Base-by-base conservation (phyloP, 2,888 invertebrate species). In the Tigriopus californicus region DNA sequence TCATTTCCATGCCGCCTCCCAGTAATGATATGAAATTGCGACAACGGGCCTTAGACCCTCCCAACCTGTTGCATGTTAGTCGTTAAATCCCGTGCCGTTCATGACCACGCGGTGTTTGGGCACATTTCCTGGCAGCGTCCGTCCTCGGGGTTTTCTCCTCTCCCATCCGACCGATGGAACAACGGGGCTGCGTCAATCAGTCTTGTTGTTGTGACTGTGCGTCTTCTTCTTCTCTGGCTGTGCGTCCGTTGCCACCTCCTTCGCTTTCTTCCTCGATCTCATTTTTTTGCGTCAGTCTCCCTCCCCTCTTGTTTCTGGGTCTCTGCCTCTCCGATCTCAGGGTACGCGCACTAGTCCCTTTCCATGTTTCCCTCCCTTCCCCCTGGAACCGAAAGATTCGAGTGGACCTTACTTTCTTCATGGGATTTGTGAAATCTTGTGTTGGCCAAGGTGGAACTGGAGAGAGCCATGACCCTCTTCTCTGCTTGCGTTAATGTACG, bases 191-290 rank as follows among this genome's bases (percentile, higher is more conserved):
- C 40, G 53, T 47, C 44, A 46, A 15, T 46, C 22, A 11, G 41
- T 52, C 47, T 60, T 42, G 41, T 33, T 44, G 60, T 53, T 40
- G 44, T 33, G n/a, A n/a, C n/a, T n/a, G 41, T 47, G 33, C 5
- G 22, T 44, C 15, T 13, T 46, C 40, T n/a, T 22, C 47, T 15
- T 56, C 24, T 11, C 47, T 54, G 40, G 42, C 47, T 25, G n/a
- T 13, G 41, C 44, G 25, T 18, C n/a, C 40, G 13, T 13, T 54
- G 4, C 20, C 20, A 42, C 24, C 42, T 41, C 55, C 18, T 24
- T 15, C 44, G 22, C 42, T 11, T 25, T 41, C 55, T 42, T 22
- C 41, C 41, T 22, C 22, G 22, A 42, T 55, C 55, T 41, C 42
- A 44, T 46, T 20, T 25, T 52, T 15, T n/a, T 15, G 12, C 52